phyloP scores from a whole-genome alignment of 2,797 vertebrate genomes.

The Sebastes elongatus region DNA sequence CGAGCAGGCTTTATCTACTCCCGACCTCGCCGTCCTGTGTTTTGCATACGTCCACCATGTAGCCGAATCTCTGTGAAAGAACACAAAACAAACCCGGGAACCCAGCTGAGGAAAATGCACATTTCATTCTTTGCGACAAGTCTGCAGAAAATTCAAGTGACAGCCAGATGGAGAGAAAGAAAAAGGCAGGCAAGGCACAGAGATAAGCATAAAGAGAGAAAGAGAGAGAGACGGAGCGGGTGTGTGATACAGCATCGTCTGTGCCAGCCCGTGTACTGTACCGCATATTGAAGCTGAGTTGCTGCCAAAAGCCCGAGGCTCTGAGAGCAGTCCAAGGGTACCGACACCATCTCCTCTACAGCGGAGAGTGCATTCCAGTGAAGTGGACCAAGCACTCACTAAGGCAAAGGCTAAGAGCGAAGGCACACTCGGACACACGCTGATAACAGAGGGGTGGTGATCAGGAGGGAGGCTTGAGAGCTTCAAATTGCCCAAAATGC shows the following conservation, averaged over 20 bases:
- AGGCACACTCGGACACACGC: slow-evolving; percentile 17
- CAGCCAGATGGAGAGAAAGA: slow-evolving; percentile 9
- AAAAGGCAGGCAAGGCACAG: not conserved
- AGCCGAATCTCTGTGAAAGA: not conserved
- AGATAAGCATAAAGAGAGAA: not conserved
- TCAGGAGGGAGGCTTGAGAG: slow-evolving; percentile 62
- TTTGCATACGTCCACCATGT: not conserved
- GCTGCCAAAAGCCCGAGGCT: slow-evolving; percentile 13
- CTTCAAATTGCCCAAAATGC: slow-evolving; percentile 74
- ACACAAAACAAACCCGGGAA: slow-evolving; percentile 5
- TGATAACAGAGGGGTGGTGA: slow-evolving; percentile 49
- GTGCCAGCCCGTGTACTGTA: slow-evolving; percentile 5
- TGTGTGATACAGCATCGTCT: slow-evolving; percentile 12
- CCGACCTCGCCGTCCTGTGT: not conserved
- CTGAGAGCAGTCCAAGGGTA: slow-evolving; percentile 18
- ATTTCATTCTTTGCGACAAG: slow-evolving; percentile 1
- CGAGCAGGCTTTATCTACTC: not conserved
- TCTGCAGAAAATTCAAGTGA: slow-evolving; percentile 18
- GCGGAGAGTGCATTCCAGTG: slow-evolving; percentile 37
- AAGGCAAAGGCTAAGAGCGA: slow-evolving; percentile 23
- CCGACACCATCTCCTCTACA: slow-evolving; percentile 10
- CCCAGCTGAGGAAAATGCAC: not conserved
- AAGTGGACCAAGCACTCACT: slow-evolving; percentile 36
- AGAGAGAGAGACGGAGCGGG: not conserved
- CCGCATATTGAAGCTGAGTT: slow-evolving; percentile 13